phyloP scores from a whole-genome alignment of 2,113 vertebrate genomes.

The Chascanopsetta lugubris region DNA sequence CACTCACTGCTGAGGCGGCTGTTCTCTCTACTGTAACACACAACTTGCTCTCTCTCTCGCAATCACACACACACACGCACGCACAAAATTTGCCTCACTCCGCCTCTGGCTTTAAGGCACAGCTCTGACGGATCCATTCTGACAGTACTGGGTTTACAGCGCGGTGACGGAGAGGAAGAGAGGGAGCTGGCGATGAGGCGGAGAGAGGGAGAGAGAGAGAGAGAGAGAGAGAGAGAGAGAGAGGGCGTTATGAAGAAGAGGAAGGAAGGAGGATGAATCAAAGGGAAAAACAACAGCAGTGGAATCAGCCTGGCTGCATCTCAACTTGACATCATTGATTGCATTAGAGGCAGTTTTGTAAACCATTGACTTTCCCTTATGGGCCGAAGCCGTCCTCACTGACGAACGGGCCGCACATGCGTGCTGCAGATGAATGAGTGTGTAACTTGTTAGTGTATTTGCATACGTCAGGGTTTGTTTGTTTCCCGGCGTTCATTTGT shows the following conservation, averaged over 20 bases:
- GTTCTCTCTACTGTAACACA: constrained; percentile 63
- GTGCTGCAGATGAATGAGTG: not conserved
- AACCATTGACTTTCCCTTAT: constrained; percentile 54
- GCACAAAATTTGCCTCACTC: constrained; percentile 50
- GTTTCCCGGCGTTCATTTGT: not conserved
- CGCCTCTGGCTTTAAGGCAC: constrained; percentile 60
- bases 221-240: constrained; percentile 58
- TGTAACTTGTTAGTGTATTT: not conserved
- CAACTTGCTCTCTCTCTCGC: constrained; percentile 40
- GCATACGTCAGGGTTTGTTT: not conserved
- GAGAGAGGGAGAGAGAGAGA: constrained; percentile 56
- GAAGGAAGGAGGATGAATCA: constrained; percentile 71
- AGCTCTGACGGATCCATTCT: constrained; percentile 68
- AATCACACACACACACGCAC: constrained; percentile 43
- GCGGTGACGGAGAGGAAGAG: constrained; percentile 58
- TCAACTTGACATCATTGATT: constrained; percentile 69
- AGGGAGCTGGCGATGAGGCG: constrained; percentile 45
- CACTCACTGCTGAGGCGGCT: constrained; percentile 73
- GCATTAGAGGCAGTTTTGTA: constrained; percentile 68
- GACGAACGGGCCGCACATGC: constrained; percentile 3
- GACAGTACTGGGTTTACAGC: constrained; percentile 75
- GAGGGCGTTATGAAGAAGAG: constrained; percentile 58
- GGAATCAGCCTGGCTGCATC: constrained; percentile 62
- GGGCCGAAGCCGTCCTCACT: constrained; percentile 17
- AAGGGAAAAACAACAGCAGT: constrained; percentile 58